Base-by-base conservation (phyloP, 2,113 vertebrate genomes). In the Ophiodon elongatus region DNA sequence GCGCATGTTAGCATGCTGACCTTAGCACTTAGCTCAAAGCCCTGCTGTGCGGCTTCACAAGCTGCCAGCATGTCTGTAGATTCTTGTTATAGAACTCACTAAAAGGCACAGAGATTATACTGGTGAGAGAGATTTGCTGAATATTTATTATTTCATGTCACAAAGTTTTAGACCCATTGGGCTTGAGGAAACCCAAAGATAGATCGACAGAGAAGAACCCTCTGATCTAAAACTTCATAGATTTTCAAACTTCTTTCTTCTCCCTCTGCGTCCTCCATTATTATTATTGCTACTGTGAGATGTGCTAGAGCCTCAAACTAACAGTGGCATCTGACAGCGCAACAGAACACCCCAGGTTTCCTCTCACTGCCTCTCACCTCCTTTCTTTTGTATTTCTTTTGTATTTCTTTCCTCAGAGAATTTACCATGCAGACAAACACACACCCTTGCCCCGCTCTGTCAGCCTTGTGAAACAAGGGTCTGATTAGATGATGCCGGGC, bases 401-500 rank as follows among this genome's bases (percentile, higher is more conserved):
- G n/a, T 43, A 39, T 33, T 75, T 70, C 60, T 72, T 35, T 60
- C 84, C 73, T 79, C 57, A 4, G 82, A 86, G 83, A 79, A 68
- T 79, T 73, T 60, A 35, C 73, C 35, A 25, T 80, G 37, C 85
- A 71, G 47, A 85, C 84, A 83, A 60, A 86, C 83, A 76, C 72
- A 68, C 69, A 83, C 82, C 73, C 74, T 10, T 27, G 52, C 43
- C 73, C 65, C 54, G 83, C 82, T 87, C 85, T 77, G 43, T 47
- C 82, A 85, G 79, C 76, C 83, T 76, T 23, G 64, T 89, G 87
- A 69, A 91, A 83, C 84, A 65, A 56, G 66, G 76, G 80, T 74
- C 82, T 87, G 90, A 90, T 90, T 84, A 82, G 86, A 87, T 85
- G 85, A 89, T 82, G 85, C 73, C 59, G 6, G 70, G 57, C 79